phyloP scores from a whole-genome alignment of 2,113 vertebrate species.

The Dromas ardeola region DNA sequence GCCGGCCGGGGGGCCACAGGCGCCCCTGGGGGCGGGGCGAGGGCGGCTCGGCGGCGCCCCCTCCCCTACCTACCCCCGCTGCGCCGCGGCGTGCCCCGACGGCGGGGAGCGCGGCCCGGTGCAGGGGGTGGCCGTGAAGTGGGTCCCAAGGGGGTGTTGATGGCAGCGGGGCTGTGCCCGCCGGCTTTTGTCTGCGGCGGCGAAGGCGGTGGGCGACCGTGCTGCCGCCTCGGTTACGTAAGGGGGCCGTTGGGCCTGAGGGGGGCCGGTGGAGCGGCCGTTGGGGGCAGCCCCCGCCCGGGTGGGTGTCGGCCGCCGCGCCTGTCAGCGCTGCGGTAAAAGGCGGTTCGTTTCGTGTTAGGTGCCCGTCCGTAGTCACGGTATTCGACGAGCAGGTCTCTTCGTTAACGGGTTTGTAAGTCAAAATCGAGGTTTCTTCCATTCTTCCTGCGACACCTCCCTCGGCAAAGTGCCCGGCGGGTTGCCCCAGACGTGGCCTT shows the following conservation, averaged over 20 bases:
- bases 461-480: no score
- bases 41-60: neutral
- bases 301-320: no score
- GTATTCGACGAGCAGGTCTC: no score
- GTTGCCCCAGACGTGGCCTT: neutral
- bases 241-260: neutral
- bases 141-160: rapidly evolving
- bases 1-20: rapidly evolving
- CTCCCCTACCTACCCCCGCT: no score
- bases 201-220: neutral
- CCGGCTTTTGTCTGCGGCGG: neutral
- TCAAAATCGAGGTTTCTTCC: neutral
- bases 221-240: neutral
- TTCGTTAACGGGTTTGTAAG: neutral
- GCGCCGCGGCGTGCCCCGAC: rapidly evolving
- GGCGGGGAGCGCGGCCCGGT: neutral
- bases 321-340: neutral
- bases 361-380: neutral
- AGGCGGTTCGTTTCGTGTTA: rapidly evolving
- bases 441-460: neutral
- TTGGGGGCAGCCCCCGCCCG: neutral
- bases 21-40: neutral
- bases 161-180: no score
- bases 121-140: rapidly evolving
- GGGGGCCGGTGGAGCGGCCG: neutral